Conservation (phyloP, 92 coral and sea anemone species). For the Actinernus sp. region DNA sequence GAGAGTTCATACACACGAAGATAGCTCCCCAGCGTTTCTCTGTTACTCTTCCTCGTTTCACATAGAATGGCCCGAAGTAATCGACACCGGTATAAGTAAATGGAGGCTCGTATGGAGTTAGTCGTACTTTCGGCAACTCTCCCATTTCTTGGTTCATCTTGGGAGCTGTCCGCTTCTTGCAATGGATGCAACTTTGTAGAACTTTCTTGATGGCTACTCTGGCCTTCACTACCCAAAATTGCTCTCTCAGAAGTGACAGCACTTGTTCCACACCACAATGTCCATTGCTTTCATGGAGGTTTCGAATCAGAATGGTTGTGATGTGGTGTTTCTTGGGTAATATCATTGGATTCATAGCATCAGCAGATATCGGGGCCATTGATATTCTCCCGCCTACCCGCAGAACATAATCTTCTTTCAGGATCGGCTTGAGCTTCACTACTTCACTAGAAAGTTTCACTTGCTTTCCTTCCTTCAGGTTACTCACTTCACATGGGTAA, state of each 20-base stretch:
- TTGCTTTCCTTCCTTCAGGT: conserved; percentile 1
- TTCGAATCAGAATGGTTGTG: no score
- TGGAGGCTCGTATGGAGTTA: conserved; percentile 61
- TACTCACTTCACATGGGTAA: conserved; percentile 31
- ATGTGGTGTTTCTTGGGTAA: no score
- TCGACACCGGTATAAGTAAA: conserved; percentile 63
- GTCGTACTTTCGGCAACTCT: conserved; percentile 35
- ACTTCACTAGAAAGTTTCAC: conserved; percentile 28
- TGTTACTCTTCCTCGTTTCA: background rate
- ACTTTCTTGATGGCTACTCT: conserved; percentile 35
- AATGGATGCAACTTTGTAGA: conserved; percentile 36
- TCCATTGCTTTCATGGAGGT: conserved; percentile 35
- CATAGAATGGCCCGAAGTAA: conserved; percentile 48
- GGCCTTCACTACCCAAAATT: conserved; percentile 62
- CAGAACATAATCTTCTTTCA: conserved; percentile 26
- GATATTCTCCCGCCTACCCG: conserved; percentile 30
- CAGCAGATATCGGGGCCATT: conserved; percentile 31
- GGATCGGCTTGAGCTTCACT: conserved; percentile 41
- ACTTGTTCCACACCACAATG: conserved; percentile 72
- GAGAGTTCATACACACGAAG: background rate
- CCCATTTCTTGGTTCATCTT: conserved; percentile 67
- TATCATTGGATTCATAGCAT: conserved; percentile 45
- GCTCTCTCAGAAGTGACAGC: conserved; percentile 51
- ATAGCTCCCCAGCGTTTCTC: background rate
- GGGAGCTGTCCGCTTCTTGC: conserved; percentile 40